A percentile compares a stretch with the other conserved stretches of the same genome.
Conservation (phyloP, 2,797 vertebrate genomes). For the Silurus aristotelis region DNA sequence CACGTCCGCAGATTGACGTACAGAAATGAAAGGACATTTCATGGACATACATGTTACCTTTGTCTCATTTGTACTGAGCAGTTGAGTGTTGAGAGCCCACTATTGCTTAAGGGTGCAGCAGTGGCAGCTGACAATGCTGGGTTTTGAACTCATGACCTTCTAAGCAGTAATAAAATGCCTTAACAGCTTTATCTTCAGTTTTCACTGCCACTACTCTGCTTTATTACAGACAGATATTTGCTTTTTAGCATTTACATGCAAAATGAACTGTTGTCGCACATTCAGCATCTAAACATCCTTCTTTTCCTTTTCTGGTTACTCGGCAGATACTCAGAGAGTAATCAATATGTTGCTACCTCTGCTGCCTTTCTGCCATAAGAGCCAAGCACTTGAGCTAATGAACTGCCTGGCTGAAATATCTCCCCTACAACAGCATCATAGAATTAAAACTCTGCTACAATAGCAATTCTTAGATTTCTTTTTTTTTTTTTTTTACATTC, state of each 20-base stretch:
- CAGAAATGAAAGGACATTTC: not conserved
- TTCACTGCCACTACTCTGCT: not conserved
- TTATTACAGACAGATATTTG: not conserved
- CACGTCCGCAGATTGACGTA: not conserved
- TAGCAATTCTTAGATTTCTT: slow-evolving; percentile 75
- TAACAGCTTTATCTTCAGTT: not conserved
- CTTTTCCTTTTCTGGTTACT: slow-evolving; percentile 5
- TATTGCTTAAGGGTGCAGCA: not conserved
- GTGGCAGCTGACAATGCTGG: not conserved
- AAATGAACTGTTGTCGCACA: not conserved
- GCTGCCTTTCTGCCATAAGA: slow-evolving; percentile 56
- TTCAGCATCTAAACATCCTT: slow-evolving; percentile 49
- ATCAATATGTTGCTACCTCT: slow-evolving; percentile 70
- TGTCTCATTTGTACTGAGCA: not conserved
- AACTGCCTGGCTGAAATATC: slow-evolving; percentile 80
- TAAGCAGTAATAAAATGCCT: not conserved
- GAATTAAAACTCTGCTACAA: slow-evolving; percentile 73
- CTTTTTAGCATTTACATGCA: not conserved
- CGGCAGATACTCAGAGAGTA: slow-evolving; percentile 50
- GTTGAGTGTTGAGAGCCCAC: not conserved
- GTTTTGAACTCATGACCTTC: not conserved
- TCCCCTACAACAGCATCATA: slow-evolving; percentile 62
- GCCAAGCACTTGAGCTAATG: slow-evolving; percentile 82
- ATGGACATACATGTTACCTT: not conserved
- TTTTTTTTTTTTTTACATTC: slow-evolving; percentile 61